Evolutionary conservation across 2,888 invertebrate species (phyloP), one percentile per base, ranked within the genome.

Genomic region (Sesamia inferens): DNA sequence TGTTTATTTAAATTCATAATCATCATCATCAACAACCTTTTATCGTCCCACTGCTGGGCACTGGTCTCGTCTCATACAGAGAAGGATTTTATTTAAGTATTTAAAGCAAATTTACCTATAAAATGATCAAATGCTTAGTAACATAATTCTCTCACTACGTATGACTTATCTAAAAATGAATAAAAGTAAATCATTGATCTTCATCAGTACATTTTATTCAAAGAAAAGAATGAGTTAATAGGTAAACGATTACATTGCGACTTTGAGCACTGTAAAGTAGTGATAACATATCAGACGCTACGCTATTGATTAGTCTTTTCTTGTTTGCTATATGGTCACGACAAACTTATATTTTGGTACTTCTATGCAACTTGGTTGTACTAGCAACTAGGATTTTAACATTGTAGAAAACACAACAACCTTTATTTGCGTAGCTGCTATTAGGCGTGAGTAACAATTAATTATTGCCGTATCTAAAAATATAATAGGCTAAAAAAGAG

Each of bases 271-370:
- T 55, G 31, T 62, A 22, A 51, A 55, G 42, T 80, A 67, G 11
- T 55, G 69, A 73, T 81, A 72, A 72, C 51, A 68, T 67, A 70
- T 73, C 31, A 31, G 77, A 81, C 69, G 54, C 39, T 51, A 31
- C 58, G 31, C 62, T 44, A 44, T 48, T 62, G 2, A n/a, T 55
- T 68, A 19, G 39, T 31, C n/a, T 64, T 72, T 81, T 59, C 64
- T 81, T 67, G 51, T 80, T 69, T 81, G 71, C 55, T 67, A 62
- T 72, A 74, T 48, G 31, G 66, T 66, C 22, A 75, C 44, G 54
- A 58, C 24, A 22, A n/a, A 16, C 22, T 19, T 22, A 58, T 69
- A 58, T 54, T 61, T 55, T 47, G 1, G 22, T 68, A 44, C 44
- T 0, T 51, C 51, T 8, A 31, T 44, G 7, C 16, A 68, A 39